Percentiles rank a stretch among this genome's conserved stretches.
These are phyloP conservation scores for Yponomeuta malinellus DNA, from an alignment of 2,888 invertebrate genomes.

Conservation along the genomic window DNA sequence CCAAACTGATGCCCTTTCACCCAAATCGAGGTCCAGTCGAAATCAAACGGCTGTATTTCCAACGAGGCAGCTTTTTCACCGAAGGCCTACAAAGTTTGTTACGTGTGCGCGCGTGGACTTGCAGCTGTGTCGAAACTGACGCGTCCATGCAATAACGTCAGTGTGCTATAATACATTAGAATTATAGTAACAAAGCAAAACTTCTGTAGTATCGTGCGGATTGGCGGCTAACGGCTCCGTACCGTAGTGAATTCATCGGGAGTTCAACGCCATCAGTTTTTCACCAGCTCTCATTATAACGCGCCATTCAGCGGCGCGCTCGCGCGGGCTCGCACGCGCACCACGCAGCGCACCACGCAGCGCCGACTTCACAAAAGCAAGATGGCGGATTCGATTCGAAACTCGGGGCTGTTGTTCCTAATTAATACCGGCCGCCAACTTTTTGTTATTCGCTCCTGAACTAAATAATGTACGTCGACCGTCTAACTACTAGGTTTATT, in stretches of 20 bases:
- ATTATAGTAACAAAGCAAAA: neutral
- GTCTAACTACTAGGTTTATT: no score
- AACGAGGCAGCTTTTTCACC: no score
- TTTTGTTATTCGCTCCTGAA: neutral
- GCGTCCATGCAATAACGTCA: no score
- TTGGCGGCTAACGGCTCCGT: neutral
- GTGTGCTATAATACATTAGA: no score
- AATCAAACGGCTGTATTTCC: no score
- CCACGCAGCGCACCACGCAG: neutral
- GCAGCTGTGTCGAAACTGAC: no score
- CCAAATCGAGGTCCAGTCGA: no score
- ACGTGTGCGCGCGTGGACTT: neutral
- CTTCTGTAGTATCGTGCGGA: neutral
- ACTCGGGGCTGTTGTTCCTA: neutral
- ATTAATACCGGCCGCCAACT: neutral
- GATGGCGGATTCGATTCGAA: neutral
- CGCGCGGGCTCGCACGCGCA: neutral
- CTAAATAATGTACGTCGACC: neutral
- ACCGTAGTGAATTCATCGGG: neutral
- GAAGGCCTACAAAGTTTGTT: neutral
- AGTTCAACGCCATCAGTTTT: conserved; percentile 1
- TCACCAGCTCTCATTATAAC: neutral
- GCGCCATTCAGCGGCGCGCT: neutral
- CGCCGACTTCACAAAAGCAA: neutral
- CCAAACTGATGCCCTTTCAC: no score